These are phyloP conservation scores for Aporophyla nigra DNA, from an alignment of 2,888 invertebrate species.

Conservation along the genomic window DNA sequence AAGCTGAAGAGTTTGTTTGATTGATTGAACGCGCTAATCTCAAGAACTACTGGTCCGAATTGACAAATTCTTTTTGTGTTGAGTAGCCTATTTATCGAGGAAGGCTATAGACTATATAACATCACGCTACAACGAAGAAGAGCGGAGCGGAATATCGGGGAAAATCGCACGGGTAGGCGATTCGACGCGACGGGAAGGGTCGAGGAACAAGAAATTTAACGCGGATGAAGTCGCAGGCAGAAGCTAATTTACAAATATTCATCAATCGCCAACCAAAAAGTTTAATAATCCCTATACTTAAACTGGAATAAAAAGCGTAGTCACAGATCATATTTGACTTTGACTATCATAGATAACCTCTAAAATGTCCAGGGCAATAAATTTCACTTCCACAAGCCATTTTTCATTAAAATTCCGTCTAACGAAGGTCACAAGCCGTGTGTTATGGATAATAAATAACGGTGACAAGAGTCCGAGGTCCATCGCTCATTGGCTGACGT, in stretches of 20 bases:
- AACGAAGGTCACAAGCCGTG: conserved; percentile 33
- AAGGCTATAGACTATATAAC: too few species aligned
- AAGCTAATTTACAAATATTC: background rate
- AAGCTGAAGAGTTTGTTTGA: too few species aligned
- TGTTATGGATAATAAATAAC: conserved; percentile 62
- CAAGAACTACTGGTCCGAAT: too few species aligned
- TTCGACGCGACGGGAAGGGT: too few species aligned
- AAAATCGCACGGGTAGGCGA: too few species aligned
- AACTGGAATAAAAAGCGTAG: background rate
- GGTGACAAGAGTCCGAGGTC: conserved; percentile 36
- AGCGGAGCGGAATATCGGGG: too few species aligned
- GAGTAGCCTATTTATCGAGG: too few species aligned
- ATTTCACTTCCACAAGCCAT: conserved; percentile 28
- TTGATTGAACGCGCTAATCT: too few species aligned
- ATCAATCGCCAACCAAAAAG: background rate
- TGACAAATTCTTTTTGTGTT: too few species aligned
- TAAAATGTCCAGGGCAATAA: conserved; percentile 24
- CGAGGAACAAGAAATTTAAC: too few species aligned
- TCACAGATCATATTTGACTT: background rate
- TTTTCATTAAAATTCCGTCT: conserved; percentile 48
- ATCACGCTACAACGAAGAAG: too few species aligned
- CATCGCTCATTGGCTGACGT: conserved; percentile 53
- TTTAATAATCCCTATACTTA: background rate
- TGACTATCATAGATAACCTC: background rate
- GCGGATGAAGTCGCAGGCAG: too few species aligned